Conservation (phyloP, 2,888 invertebrate genomes). For the Pterostichus madidus region DNA sequence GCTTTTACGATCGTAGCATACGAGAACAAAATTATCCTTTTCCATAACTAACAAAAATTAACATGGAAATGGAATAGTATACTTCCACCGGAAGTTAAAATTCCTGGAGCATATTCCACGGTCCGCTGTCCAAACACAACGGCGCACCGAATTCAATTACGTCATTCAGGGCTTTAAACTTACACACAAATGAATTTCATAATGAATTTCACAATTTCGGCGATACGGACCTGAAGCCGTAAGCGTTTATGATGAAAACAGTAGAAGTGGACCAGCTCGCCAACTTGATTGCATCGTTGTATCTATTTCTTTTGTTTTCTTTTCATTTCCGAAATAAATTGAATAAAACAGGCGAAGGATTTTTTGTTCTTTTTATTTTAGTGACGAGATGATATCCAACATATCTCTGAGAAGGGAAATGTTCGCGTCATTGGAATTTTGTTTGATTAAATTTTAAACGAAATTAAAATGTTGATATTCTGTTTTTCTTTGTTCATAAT, state of each 20-base stretch:
- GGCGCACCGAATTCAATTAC: no score
- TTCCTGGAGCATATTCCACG: no score
- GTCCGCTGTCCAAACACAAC: no score
- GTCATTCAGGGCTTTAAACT: no score
- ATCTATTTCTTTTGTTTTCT: conserved; percentile 55
- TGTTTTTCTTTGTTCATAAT: conserved; percentile 10
- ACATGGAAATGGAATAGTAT: no score
- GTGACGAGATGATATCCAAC: neutral
- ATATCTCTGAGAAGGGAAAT: neutral
- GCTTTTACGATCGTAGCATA: no score
- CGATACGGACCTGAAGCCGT: neutral
- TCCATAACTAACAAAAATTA: no score
- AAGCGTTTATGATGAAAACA: conserved; percentile 44
- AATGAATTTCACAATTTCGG: neutral
- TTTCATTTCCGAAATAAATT: conserved; percentile 52
- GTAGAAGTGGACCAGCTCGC: conserved; percentile 3
- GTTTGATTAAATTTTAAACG: conserved; percentile 10
- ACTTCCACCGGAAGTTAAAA: no score
- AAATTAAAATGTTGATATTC: neutral
- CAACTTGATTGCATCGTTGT: conserved; percentile 39
- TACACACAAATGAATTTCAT: neutral
- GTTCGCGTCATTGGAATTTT: no score
- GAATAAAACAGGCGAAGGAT: conserved; percentile 14
- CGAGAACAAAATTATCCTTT: no score
- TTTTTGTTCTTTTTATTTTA: conserved; percentile 38